phyloP scores from a whole-genome alignment of 2,888 invertebrate species.

The Xestia ashworthii region DNA sequence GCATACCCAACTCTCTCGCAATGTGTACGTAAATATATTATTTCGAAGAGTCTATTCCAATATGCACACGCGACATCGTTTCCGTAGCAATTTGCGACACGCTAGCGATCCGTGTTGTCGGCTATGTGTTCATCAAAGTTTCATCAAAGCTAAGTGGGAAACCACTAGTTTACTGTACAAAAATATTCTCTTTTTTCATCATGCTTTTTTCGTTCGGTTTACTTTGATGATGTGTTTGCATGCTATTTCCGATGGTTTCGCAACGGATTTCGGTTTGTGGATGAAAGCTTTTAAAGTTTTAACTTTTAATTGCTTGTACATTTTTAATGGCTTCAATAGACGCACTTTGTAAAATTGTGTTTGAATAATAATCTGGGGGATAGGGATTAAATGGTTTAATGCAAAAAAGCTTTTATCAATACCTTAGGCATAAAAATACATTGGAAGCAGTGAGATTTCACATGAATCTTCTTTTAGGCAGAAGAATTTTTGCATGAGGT shows the following conservation, averaged over 20 bases:
- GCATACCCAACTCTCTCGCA: conserved; percentile 12
- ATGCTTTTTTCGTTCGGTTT: conserved; percentile 45
- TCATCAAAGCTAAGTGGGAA: conserved; percentile 67
- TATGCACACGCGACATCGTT: conserved; percentile 67
- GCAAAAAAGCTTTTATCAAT: background rate
- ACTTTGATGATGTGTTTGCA: conserved; percentile 60
- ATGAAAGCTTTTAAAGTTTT: conserved; percentile 46
- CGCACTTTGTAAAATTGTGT: conserved; percentile 1
- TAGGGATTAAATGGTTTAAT: background rate
- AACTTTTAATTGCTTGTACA: conserved; percentile 22
- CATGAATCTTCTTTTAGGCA: background rate
- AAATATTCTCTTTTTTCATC: conserved; percentile 51
- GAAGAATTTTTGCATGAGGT: background rate
- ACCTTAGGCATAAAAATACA: background rate
- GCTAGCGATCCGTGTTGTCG: conserved; percentile 60
- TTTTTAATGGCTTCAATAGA: conserved; percentile 36
- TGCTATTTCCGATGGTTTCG: conserved; percentile 57
- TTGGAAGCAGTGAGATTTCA: background rate
- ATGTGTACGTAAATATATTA: conserved; percentile 57
- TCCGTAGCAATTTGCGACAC: conserved; percentile 68
- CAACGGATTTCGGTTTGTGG: conserved; percentile 40
- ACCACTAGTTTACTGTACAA: conserved; percentile 51
- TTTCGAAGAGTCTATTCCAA: conserved; percentile 61
- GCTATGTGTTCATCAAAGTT: conserved; percentile 65
- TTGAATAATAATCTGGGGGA: background rate